These are phyloP conservation scores for Cricetomys ansorgei DNA, from an alignment of 2,113 vertebrate species.

Conservation along the genomic window DNA sequence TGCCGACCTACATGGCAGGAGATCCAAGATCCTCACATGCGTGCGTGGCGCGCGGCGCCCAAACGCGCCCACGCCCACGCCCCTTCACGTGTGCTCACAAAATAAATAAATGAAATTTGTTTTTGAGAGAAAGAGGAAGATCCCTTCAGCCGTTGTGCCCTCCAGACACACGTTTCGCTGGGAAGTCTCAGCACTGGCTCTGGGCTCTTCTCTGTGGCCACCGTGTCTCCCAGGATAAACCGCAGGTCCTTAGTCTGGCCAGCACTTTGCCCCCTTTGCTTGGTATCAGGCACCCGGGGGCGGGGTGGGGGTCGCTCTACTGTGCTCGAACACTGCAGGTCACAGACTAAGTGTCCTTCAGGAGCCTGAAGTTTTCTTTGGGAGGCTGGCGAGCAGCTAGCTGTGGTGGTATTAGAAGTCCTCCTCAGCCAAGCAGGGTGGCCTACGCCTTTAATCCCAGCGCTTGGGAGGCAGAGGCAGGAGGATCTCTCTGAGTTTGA, in stretches of 20 bases:
- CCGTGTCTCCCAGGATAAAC: neutral
- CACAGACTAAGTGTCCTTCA: neutral
- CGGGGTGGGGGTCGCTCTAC: neutral
- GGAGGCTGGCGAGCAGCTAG: too few relatives aligned
- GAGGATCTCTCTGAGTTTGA: neutral
- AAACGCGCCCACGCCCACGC: neutral
- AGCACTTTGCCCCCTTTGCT: fast-evolving
- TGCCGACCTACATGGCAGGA: neutral
- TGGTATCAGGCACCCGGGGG: neutral
- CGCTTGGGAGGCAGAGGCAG: neutral
- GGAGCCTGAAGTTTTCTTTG: neutral
- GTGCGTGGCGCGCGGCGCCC: neutral
- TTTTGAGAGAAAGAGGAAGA: neutral
- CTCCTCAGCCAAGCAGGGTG: too few relatives aligned
- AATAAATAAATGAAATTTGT: neutral
- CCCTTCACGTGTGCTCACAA: neutral
- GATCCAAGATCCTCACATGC: neutral
- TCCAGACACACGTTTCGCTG: neutral
- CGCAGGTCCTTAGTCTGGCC: neutral
- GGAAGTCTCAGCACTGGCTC: too few relatives aligned
- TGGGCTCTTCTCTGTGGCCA: neutral
- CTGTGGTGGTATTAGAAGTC: neutral
- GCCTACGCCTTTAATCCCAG: neutral
- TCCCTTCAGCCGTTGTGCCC: neutral
- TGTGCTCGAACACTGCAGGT: neutral